Conservation (phyloP, 2,888 invertebrate genomes). For the Noctua janthe region DNA sequence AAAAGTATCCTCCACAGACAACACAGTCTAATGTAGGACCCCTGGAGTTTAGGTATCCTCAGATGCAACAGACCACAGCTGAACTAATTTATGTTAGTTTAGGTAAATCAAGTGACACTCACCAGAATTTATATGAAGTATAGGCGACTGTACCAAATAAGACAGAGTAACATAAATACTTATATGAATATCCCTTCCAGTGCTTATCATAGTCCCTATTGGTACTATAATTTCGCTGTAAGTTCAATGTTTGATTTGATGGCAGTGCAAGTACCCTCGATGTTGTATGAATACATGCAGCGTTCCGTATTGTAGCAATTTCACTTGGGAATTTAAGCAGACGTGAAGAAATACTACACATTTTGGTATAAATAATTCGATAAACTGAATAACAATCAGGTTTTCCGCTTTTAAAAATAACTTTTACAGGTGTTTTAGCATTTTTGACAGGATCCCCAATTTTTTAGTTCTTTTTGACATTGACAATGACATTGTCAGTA, state of each 20-base stretch:
- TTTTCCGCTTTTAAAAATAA: constrained; percentile 52
- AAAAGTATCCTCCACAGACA: background rate
- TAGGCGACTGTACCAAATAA: constrained; percentile 80
- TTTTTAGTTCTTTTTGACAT: background rate
- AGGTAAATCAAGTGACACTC: constrained; percentile 57
- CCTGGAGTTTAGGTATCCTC: background rate
- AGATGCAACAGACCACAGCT: background rate
- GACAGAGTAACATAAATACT: constrained; percentile 79
- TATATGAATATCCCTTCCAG: constrained; percentile 69
- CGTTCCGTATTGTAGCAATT: constrained; percentile 71
- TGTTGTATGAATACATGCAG: constrained; percentile 65
- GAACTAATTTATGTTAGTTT: background rate
- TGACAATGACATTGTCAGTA: constrained; percentile 36
- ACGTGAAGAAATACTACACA: constrained; percentile 77
- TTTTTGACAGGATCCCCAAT: constrained; percentile 24
- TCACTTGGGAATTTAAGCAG: constrained; percentile 75
- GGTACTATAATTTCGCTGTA: constrained; percentile 68
- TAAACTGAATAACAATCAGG: constrained; percentile 9
- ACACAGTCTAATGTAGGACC: background rate
- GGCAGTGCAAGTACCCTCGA: constrained; percentile 66
- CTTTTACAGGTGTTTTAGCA: constrained; percentile 34
- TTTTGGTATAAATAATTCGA: constrained; percentile 51
- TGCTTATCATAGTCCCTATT: constrained; percentile 61
- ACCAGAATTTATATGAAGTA: constrained; percentile 84
- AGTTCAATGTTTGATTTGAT: constrained; percentile 62